These are phyloP conservation scores for Callinectes sapidus DNA, from an alignment of 2,888 invertebrate genomes.

Conservation along the genomic window DNA sequence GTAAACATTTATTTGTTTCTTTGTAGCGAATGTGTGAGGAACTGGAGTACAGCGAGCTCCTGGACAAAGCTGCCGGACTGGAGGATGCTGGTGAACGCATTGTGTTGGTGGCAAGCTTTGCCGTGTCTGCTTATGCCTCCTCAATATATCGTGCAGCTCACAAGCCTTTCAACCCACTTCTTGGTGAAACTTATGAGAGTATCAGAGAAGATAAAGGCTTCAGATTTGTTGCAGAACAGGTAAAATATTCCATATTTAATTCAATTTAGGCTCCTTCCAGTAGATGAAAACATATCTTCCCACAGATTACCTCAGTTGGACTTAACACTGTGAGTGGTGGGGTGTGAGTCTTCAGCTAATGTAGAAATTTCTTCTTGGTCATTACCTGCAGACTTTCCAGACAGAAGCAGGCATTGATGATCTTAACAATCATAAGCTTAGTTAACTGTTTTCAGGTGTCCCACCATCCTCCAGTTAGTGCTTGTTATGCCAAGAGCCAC, in stretches of 20 bases:
- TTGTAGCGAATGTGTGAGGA: conserved; percentile 86
- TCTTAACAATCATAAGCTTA: neutral
- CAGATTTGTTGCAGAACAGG: conserved; percentile 87
- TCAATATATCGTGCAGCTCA: conserved; percentile 85
- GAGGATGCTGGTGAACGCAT: conserved; percentile 84
- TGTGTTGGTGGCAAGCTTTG: conserved; percentile 87
- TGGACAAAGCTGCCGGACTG: conserved; percentile 84
- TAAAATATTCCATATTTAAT: neutral
- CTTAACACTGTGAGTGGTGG: too few relatives aligned
- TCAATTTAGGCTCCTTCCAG: too few relatives aligned
- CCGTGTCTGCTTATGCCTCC: conserved; percentile 86
- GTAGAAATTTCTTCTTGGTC: neutral
- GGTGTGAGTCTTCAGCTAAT: too few relatives aligned
- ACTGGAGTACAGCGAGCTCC: conserved; percentile 87
- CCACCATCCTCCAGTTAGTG: conserved; percentile 90
- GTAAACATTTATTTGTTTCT: conserved; percentile 73
- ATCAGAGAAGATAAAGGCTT: conserved; percentile 86
- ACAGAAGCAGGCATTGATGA: neutral
- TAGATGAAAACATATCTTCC: too few relatives aligned
- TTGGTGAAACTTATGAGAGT: conserved; percentile 88
- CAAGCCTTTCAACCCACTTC: conserved; percentile 89
- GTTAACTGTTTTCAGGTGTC: conserved; percentile 78
- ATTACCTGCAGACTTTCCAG: neutral
- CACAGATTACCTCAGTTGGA: too few relatives aligned
- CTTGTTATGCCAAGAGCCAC: conserved; percentile 86